Evolutionary conservation across 92 coral and sea anemone species (phyloP), one percentile per base, ranked within the genome.

Genomic region (Siderastrea siderea): DNA sequence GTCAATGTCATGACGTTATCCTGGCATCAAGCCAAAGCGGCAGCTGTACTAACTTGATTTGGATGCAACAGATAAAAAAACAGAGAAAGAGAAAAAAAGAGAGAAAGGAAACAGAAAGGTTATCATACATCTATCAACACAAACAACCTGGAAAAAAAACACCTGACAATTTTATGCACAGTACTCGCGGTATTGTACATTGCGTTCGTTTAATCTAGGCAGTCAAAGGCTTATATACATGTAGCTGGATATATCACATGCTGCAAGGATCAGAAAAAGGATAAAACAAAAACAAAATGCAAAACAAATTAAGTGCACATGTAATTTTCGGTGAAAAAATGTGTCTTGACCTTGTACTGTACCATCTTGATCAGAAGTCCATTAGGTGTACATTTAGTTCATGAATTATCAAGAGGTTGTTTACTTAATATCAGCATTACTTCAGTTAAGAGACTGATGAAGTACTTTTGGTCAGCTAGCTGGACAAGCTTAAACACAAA

Each of bases 31-130:
- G 88, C 94, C 89, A 86, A 75, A 85, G 89, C 89, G 83, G 88
- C 89, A 83, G 85, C 94, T 91, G 87, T 85, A 82, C 89, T 90
- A 82, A 89, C 93, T 81, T 95, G 98, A 67, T 93, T 92, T 92
- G 90, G 93, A 94, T 93, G 96, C 92, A 91, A 88, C 90, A 85
- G 92, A 91, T 88, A 94, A 90, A 89, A 89, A 94, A 94, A 95
- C 91, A 92, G 91, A 92, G 88, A 89, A 86, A 89, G 90, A 76
- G 83, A 86, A 82, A 93, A 93, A 94, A 93, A 93, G 80, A 89
- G 71, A 88, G 90, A 86, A 91, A 93, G 90, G 87, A 88, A 93
- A 93, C 74, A 93, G 88, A 90, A 88, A 58, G 50, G 98, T 95
- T 95, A 95, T 89, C 89, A 91, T 82, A 66, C 77, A 85, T 66